Percentiles rank a stretch among this genome's conserved stretches.
Evolutionary conservation across 2,113 vertebrate species (phyloP).

Genomic region (Percopsis transmontana): DNA sequence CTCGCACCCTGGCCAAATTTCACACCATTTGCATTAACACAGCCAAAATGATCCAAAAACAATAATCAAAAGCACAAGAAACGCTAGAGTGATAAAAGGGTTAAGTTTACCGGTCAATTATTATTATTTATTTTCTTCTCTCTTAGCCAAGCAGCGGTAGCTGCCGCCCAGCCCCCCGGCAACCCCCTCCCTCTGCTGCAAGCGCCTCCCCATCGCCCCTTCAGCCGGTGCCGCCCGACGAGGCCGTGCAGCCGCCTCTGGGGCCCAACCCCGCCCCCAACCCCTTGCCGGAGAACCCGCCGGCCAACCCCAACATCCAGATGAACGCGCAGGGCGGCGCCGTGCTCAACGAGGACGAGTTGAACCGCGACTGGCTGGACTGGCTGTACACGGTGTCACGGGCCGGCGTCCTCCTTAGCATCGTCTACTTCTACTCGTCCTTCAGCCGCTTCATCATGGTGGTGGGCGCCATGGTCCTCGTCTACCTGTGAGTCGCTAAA

Average conservation of each 20-base stretch:
- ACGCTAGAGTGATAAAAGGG: too few species aligned
- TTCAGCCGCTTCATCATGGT: constrained; percentile 96
- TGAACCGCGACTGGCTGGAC: constrained; percentile 96
- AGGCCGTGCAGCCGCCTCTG: constrained; percentile 76
- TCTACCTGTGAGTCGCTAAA: constrained; percentile 89
- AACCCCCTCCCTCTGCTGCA: constrained; percentile 70
- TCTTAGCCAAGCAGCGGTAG: constrained; percentile 88
- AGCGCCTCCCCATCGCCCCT: constrained; percentile 56
- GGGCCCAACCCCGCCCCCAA: constrained; percentile 79
- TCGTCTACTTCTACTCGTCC: constrained; percentile 97
- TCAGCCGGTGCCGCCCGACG: constrained; percentile 72
- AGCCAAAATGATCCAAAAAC: too few species aligned
- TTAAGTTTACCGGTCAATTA: too few species aligned
- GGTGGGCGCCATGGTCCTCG: constrained; percentile 91
- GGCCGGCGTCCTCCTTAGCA: constrained; percentile 90
- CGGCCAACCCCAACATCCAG: constrained; percentile 87
- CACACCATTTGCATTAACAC: too few species aligned
- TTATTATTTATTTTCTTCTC: neutral
- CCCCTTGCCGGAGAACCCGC: constrained; percentile 82
- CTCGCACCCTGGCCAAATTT: too few species aligned
- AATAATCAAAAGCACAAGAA: too few species aligned
- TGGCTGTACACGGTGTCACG: constrained; percentile 94
- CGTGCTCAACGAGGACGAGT: constrained; percentile 89
- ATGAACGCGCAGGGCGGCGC: constrained; percentile 86
- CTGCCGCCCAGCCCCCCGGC: constrained; percentile 83